Conservation (phyloP, 2,888 invertebrate species). For the Argyresthia albistria region DNA sequence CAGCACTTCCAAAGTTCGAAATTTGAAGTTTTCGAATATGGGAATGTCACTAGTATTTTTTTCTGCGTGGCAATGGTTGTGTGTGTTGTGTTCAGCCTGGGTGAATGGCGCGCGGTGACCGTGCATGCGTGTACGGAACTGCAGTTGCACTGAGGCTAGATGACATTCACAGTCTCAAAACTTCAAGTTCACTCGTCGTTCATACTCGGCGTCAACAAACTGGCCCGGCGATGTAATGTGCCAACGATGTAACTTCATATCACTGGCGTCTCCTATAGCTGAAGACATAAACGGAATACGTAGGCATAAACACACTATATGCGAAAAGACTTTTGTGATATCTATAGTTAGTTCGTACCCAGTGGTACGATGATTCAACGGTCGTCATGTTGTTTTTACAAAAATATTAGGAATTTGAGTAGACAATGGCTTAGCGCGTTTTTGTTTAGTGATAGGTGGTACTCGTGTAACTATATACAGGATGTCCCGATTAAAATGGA, state of each 20-base stretch:
- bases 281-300: neutral
- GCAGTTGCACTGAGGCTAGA: slow-evolving; percentile 60
- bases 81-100: neutral
- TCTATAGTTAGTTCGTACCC: no score
- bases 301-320: no score
- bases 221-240: slow-evolving; percentile 29
- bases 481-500: no score
- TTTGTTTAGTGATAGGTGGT: neutral
- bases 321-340: no score
- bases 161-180: slow-evolving; percentile 64
- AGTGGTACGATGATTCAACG: no score
- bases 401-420: slow-evolving; percentile 19
- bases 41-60: slow-evolving; percentile 29
- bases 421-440: slow-evolving; percentile 20
- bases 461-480: no score
- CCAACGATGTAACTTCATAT: slow-evolving; percentile 42
- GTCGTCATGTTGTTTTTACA: slow-evolving; percentile 15
- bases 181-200: slow-evolving; percentile 44
- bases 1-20: slow-evolving; percentile 40
- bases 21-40: slow-evolving; percentile 13
- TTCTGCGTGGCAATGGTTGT: slow-evolving; percentile 17
- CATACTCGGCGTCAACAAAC: slow-evolving; percentile 42
- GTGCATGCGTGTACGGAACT: slow-evolving; percentile 52
- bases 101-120: slow-evolving; percentile 21
- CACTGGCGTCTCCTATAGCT: slow-evolving; percentile 15